Base-by-base conservation (phyloP, 1,140 invertebrate genomes). In the Micrasema longulum region DNA sequence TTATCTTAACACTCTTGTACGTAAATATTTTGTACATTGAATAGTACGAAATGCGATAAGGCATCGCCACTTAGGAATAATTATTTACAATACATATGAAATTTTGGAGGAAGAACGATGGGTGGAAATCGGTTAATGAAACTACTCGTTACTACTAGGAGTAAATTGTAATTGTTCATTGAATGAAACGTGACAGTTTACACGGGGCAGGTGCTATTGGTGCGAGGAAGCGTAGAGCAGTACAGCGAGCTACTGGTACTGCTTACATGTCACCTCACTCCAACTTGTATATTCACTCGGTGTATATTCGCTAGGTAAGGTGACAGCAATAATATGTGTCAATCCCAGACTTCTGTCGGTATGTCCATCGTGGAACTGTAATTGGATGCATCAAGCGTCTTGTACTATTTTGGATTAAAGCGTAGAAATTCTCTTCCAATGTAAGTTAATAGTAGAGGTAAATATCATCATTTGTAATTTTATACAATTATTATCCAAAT, bases 391-490 rank as follows among this genome's bases (percentile, higher is more conserved):
- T 72, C 68, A 62, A 76, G 50, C 71, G 71, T 64, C 45, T 76
- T 76, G 50, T 76, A 76, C 70, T 71, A 52, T 73, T 70, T 67
- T 10, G 62, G 66, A 70, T 72, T 31, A 67, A 60, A 35, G 66
- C 72, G 67, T 66, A 75, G 64, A 60, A n/a, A 60, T 31, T 72
- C 69, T 76, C 74, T 76, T 76, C 74, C 74, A 72, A 72, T 68
- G 69, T 75, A 75, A 75, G 73, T 71, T 74, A 71, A 55, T 57
- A 36, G 71, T 75, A 75, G 70, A 69, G 63, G 50, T 75, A 72
- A 75, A 76, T 72, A 76, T 76, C 70, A 76, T 69, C 74, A 73
- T 76, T 76, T 76, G 74, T 76, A 76, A 76, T 76, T 76, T 76
- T 76, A 76, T 76, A 76, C 74, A 68, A 62, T 65, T 69, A 75